Base-by-base conservation (phyloP, 2,797 vertebrate genomes). In the Acipenser transmontanus region DNA sequence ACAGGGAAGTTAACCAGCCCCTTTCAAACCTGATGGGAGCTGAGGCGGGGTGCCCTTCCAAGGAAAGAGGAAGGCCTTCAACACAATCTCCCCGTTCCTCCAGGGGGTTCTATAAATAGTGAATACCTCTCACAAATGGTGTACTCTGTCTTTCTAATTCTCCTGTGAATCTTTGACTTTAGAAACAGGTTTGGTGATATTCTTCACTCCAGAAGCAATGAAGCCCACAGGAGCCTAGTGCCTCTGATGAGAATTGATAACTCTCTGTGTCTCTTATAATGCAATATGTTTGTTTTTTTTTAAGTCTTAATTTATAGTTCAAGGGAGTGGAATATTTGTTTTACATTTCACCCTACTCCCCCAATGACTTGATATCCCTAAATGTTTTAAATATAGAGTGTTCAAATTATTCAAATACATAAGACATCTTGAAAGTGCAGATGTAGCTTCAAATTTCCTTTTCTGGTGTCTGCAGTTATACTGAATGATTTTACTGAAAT, bases 111-210 rank as follows among this genome's bases (percentile, higher is more conserved):
- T 61, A 61, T 61, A 13, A 61, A 61, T 61, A 61, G 17, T 17
- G 6, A 47, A 47, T 17, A 34, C 60, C 60, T 61, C 9, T 47
- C 60, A 8, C 20, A 34, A 8, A 20, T 8, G 3, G 10, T 20
- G 59, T 12, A 7, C 17, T 13, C 17, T 17, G 14, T 60, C 59
- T 54, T 54, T 4, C 59, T 60, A n/a, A 61, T 17, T 61, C 60
- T 61, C 60, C 34, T 20, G 50, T 7, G 51, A n/a, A 14, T 57
- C 51, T 47, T 47, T 59, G 64, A 63, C 62, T 13, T 64, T 71
- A 70, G n/a, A 9, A 8, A 54, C n/a, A 8, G n/a, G 8, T 54
- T 54, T 54, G 51, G 51, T 54, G 51, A 54, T 54, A 54, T 54
- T 54, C 51, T 54, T 54, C 52, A 9, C 7, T 9, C n/a, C 9